phyloP scores from a whole-genome alignment of 2,888 invertebrate species.

The Ectobius pallidus region DNA sequence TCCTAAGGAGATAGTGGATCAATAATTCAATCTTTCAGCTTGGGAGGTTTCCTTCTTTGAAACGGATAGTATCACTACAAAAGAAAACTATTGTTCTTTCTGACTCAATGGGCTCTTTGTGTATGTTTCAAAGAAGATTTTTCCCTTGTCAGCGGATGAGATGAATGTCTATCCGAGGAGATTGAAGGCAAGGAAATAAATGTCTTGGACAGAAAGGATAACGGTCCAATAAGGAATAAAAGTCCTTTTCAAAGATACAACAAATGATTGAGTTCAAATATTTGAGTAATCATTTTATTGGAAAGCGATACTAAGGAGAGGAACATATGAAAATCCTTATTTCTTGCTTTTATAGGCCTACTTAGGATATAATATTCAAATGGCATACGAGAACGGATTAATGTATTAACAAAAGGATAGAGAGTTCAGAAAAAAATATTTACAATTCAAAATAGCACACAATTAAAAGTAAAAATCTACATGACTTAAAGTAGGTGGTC shows the following conservation, averaged over 20 bases:
- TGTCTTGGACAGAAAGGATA: constrained; percentile 9
- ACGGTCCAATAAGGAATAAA: not conserved
- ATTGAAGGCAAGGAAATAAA: constrained; percentile 26
- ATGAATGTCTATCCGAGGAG: constrained; percentile 35
- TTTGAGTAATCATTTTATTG: too few species aligned
- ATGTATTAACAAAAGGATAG: too few species aligned
- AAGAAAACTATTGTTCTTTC: constrained; percentile 39
- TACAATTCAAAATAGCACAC: too few species aligned
- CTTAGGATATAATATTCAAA: too few species aligned
- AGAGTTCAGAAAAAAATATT: too few species aligned
- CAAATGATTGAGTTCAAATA: not conserved
- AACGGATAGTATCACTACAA: constrained; percentile 35
- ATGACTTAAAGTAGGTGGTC: too few species aligned
- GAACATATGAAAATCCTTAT: too few species aligned
- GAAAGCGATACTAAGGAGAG: too few species aligned
- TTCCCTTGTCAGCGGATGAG: constrained; percentile 34
- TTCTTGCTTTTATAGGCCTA: too few species aligned
- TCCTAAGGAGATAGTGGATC: constrained; percentile 13
- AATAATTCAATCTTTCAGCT: constrained; percentile 26
- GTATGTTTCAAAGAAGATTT: constrained; percentile 28
- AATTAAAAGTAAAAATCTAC: too few species aligned
- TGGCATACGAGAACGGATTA: too few species aligned
- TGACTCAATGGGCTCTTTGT: constrained; percentile 35
- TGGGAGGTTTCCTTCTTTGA: constrained; percentile 11
- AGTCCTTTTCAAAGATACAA: not conserved